Conservation (phyloP, 2,888 invertebrate species). For the Torymus aiolomorphi region DNA sequence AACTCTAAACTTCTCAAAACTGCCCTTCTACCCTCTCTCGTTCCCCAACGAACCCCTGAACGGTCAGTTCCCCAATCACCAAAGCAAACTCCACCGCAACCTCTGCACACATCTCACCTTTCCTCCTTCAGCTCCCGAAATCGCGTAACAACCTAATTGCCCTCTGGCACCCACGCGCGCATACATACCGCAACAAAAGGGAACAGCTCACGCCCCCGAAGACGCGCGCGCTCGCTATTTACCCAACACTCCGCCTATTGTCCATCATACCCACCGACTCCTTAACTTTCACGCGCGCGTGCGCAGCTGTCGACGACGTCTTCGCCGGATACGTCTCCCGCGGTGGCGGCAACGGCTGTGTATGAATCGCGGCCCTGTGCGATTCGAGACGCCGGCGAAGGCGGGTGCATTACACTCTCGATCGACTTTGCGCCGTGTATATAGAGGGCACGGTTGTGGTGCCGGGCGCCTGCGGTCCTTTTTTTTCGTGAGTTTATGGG, state of each 20-base stretch:
- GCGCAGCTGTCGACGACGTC: slow-evolving; percentile 23
- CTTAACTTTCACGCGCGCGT: neutral
- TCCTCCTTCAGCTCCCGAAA: neutral
- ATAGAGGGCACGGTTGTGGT: too few relatives aligned
- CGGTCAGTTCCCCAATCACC: too few relatives aligned
- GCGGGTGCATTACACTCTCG: neutral
- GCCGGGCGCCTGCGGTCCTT: too few relatives aligned
- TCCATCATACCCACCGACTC: neutral
- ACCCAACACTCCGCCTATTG: slow-evolving; percentile 7
- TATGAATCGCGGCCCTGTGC: too few relatives aligned
- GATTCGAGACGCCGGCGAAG: slow-evolving; percentile 4
- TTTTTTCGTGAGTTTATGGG: too few relatives aligned
- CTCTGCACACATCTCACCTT: too few relatives aligned
- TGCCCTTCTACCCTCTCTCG: too few relatives aligned
- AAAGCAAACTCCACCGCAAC: too few relatives aligned
- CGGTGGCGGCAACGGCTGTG: neutral
- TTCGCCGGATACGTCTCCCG: neutral
- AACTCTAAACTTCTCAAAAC: too few relatives aligned
- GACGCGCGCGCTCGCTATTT: slow-evolving; percentile 22
- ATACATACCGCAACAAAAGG: neutral
- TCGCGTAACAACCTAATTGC: slow-evolving; percentile 34
- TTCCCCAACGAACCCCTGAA: too few relatives aligned
- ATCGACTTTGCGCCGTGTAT: neutral
- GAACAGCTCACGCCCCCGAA: neutral
- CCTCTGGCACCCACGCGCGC: neutral